Conservation (phyloP, 2,888 invertebrate species). For the Epirrhoe alternata region DNA sequence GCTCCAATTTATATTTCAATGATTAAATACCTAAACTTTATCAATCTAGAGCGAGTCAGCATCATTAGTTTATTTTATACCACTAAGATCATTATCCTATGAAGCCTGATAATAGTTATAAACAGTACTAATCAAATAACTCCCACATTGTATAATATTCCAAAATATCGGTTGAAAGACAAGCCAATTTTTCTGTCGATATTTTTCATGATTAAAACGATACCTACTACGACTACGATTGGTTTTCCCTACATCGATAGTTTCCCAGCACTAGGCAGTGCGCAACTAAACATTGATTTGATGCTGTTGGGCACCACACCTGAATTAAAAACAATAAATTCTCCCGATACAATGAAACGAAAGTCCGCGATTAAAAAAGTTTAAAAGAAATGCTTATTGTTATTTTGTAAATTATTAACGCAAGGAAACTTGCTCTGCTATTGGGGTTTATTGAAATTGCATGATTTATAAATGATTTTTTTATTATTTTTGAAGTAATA, state of each 20-base stretch:
- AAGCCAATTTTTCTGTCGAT: too few species aligned
- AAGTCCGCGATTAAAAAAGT: slow-evolving; percentile 75
- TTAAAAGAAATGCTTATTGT: slow-evolving; percentile 59
- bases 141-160: too few species aligned
- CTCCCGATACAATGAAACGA: slow-evolving; percentile 51
- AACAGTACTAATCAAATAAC: too few species aligned
- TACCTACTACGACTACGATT: too few species aligned
- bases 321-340: slow-evolving; percentile 83
- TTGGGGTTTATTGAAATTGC: slow-evolving; percentile 11
- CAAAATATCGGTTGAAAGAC: too few species aligned
- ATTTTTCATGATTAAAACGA: too few species aligned
- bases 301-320: slow-evolving; percentile 63
- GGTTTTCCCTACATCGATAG: slow-evolving; percentile 5
- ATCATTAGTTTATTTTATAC: too few species aligned
- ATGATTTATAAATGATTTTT: slow-evolving; percentile 14
- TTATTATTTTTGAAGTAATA: background rate
- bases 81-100: too few species aligned
- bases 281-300: slow-evolving; percentile 73
- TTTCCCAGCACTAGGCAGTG: slow-evolving; percentile 45
- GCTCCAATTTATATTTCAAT: too few species aligned
- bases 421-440: slow-evolving; percentile 9
- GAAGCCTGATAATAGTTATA: too few species aligned
- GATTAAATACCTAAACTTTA: too few species aligned
- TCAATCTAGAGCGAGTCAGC: too few species aligned
- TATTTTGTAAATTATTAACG: slow-evolving; percentile 47